phyloP scores from a whole-genome alignment of 2,888 invertebrate species.

The Diachrysia chrysitis region DNA sequence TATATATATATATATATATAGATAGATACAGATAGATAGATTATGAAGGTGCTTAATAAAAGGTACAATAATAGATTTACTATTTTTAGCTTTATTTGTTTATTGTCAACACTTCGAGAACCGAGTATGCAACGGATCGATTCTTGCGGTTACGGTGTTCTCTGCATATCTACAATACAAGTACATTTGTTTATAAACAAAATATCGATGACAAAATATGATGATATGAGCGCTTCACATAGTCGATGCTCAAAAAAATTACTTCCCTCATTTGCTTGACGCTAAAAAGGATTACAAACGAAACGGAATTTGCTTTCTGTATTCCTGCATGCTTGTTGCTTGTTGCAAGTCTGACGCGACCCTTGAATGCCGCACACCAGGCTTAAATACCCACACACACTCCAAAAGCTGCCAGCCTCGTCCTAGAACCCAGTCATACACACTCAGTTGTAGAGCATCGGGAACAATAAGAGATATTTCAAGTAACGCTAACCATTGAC shows the following conservation, averaged over 20 bases:
- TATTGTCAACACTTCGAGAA: not conserved
- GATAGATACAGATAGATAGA: too few species aligned
- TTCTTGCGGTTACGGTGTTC: not conserved
- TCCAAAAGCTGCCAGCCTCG: not conserved
- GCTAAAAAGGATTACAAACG: not conserved
- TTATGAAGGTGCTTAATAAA: not conserved
- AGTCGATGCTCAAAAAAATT: not conserved
- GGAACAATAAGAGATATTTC: not conserved
- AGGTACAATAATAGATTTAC: not conserved
- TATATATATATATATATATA: too few species aligned
- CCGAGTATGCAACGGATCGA: not conserved
- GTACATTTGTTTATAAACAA: constrained; percentile 13
- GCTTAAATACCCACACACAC: too few species aligned
- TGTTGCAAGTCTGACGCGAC: too few species aligned
- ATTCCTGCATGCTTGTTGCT: too few species aligned
- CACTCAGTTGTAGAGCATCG: not conserved
- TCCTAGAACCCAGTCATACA: not conserved
- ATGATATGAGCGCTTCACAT: constrained; percentile 4
- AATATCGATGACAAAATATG: constrained; percentile 19
- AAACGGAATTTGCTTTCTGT: too few species aligned
- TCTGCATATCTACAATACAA: constrained; percentile 13
- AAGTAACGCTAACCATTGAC: not conserved
- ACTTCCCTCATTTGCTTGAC: not conserved
- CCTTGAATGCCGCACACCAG: too few species aligned
- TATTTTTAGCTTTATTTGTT: not conserved